phyloP scores from a whole-genome alignment of 2,113 vertebrate species.

The Phaethon lepturus region DNA sequence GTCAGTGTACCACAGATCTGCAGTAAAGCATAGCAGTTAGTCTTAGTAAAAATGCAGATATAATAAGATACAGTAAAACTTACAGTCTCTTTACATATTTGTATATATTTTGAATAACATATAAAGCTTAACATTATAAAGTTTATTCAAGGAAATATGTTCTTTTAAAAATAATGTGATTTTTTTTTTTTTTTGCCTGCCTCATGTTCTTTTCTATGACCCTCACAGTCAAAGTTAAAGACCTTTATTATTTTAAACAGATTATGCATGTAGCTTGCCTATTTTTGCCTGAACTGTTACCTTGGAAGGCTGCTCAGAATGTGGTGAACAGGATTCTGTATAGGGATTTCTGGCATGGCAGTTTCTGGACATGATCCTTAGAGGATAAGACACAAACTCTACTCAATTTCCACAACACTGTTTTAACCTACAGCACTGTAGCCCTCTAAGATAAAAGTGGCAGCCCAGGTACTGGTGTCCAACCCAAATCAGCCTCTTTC shows the following conservation, averaged over 20 bases:
- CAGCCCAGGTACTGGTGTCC: not conserved
- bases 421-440: not conserved
- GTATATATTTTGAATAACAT: not conserved
- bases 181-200: not conserved
- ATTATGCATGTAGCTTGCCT: not conserved
- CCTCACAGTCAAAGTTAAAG: not conserved
- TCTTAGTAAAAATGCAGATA: not conserved
- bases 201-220: not conserved
- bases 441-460: not conserved
- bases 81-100: not conserved
- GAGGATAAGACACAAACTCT: not conserved
- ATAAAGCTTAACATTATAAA: not conserved
- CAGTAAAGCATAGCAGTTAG: not conserved
- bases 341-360: not conserved
- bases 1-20: accelerated
- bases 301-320: not conserved
- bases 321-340: not conserved
- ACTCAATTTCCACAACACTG: accelerated
- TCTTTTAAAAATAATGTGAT: not conserved
- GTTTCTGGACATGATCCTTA: not conserved
- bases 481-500: not conserved
- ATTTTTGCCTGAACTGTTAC: not conserved
- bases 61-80: not conserved
- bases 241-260: not conserved
- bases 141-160: not conserved